phyloP scores from a whole-genome alignment of 2,797 vertebrate genomes.

The Cirrhinus mrigala region DNA sequence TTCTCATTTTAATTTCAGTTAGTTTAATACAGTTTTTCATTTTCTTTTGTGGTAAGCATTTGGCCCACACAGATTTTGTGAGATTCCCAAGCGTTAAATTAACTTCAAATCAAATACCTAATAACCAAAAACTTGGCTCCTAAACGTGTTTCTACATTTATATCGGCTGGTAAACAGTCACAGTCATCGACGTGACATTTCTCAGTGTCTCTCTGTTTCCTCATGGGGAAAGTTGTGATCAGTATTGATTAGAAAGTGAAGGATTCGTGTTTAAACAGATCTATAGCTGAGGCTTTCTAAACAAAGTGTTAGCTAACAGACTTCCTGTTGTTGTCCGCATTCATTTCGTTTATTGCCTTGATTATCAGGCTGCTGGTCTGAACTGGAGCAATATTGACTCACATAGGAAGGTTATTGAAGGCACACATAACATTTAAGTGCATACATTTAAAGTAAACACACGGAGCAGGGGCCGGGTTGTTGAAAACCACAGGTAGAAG shows the following conservation, averaged over 20 bases:
- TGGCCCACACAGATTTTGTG: background rate
- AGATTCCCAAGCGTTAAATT: background rate
- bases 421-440: conserved; percentile 9
- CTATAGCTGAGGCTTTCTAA: conserved; percentile 44
- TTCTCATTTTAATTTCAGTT: background rate
- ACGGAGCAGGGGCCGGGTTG: background rate
- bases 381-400: conserved; percentile 31
- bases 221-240: conserved; percentile 32
- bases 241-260: conserved; percentile 60
- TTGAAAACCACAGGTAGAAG: background rate
- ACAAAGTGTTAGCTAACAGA: conserved; percentile 33
- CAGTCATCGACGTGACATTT: conserved; percentile 32
- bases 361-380: conserved; percentile 32
- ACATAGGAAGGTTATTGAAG: background rate
- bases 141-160: background rate
- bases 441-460: conserved; percentile 1
- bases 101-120: background rate
- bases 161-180: conserved; percentile 47
- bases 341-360: conserved; percentile 33
- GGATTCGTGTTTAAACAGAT: conserved; percentile 52
- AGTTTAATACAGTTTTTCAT: background rate
- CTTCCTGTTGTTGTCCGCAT: conserved; percentile 13
- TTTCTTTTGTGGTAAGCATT: background rate
- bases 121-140: background rate
- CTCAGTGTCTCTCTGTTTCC: conserved; percentile 18